A percentile compares a stretch with the other conserved stretches of the same genome.
Conservation (phyloP, 37 sponge, comb jelly and placozoan genomes). For the Agelas oroides region DNA sequence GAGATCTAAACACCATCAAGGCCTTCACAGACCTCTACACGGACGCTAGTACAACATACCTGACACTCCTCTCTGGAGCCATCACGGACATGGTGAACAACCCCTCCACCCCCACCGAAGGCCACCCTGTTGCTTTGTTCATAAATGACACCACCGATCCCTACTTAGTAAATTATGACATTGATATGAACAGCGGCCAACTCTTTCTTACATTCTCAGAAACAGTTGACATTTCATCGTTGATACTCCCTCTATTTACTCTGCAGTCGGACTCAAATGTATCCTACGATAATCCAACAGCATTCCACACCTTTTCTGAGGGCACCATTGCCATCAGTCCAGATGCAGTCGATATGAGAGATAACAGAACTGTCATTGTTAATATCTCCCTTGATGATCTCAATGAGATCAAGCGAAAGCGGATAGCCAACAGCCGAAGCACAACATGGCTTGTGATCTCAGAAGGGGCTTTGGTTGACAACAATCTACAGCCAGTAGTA, state of each 20-base stretch:
- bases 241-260: conserved; percentile 58
- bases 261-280: conserved; percentile 80
- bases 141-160: conserved; percentile 72
- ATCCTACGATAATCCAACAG: conserved; percentile 49
- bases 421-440: conserved; percentile 60
- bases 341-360: conserved; percentile 58
- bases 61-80: conserved; percentile 63
- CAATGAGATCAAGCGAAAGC: conserved; percentile 87
- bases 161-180: conserved; percentile 68
- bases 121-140: conserved; percentile 56
- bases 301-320: conserved; percentile 61
- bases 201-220: conserved; percentile 86
- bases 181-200: conserved; percentile 83
- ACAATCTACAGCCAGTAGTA: conserved; percentile 71
- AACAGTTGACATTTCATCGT: conserved; percentile 83
- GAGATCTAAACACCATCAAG: conserved; percentile 87
- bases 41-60: conserved; percentile 59
- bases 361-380: conserved; percentile 80
- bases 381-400: conserved; percentile 79
- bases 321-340: conserved; percentile 62
- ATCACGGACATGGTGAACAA: conserved; percentile 88
- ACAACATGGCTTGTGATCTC: conserved; percentile 87
- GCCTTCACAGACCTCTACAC: conserved; percentile 66
- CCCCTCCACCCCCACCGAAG: conserved; percentile 64
- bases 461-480: conserved; percentile 73